Percentiles rank a stretch among this genome's conserved stretches.
These are phyloP conservation scores for Hystrix brachyura DNA, from an alignment of 2,113 vertebrate genomes.

Conservation along the genomic window DNA sequence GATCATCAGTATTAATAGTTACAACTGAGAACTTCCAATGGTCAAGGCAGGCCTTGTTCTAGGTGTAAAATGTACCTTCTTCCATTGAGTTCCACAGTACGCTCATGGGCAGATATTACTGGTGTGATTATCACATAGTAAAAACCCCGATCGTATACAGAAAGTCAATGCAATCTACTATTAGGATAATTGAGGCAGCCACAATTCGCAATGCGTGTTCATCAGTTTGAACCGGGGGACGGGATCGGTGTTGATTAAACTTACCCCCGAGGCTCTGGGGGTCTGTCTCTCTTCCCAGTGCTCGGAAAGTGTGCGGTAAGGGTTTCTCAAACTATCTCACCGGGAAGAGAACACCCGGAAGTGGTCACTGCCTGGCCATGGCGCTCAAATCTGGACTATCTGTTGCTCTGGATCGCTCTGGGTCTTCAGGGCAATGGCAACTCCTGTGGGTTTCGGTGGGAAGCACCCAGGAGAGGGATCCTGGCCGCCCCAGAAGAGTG, in stretches of 20 bases:
- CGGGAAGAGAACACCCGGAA: not conserved
- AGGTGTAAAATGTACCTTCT: accelerated
- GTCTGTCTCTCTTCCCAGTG: not conserved
- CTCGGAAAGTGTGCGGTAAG: not conserved
- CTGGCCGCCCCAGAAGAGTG: not conserved
- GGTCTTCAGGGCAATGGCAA: accelerated
- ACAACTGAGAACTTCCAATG: not conserved
- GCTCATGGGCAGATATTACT: no score
- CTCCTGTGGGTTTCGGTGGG: not conserved
- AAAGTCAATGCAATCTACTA: not conserved
- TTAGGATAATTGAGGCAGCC: not conserved
- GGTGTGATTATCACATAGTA: accelerated
- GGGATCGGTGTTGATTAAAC: not conserved
- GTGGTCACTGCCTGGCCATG: no score
- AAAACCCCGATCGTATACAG: not conserved
- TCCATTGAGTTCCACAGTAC: not conserved
- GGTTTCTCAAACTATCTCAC: not conserved
- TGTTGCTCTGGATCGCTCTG: not conserved
- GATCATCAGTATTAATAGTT: not conserved
- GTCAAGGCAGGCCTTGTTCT: not conserved
- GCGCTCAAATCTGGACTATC: not conserved
- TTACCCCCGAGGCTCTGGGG: not conserved
- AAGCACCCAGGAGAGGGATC: not conserved
- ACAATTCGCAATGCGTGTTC: not conserved
- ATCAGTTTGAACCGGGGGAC: not conserved